phyloP scores from a whole-genome alignment of 2,888 invertebrate genomes.

The Agonopterix heracliana region DNA sequence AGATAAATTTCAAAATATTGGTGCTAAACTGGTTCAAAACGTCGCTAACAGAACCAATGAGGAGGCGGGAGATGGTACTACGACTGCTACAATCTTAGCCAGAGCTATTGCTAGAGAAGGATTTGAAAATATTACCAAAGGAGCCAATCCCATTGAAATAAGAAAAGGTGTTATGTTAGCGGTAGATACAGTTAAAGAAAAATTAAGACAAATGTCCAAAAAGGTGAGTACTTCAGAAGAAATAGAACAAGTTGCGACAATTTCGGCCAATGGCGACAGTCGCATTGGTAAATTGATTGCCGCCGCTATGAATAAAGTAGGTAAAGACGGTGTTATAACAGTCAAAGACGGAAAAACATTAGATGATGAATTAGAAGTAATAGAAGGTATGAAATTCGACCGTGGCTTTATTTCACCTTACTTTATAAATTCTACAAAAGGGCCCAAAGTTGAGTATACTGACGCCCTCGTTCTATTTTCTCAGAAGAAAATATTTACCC shows the following conservation, averaged over 20 bases:
- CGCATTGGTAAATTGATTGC: constrained; percentile 94
- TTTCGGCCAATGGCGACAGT: constrained; percentile 97
- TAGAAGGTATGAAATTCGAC: constrained; percentile 99
- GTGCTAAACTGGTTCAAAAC: constrained; percentile 97
- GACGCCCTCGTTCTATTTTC: constrained; percentile 94
- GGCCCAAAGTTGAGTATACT: constrained; percentile 97
- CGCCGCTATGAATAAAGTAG: constrained; percentile 96
- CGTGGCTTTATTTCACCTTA: constrained; percentile 99
- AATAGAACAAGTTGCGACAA: constrained; percentile 99
- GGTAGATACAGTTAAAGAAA: constrained; percentile 91
- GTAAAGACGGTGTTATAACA: constrained; percentile 98
- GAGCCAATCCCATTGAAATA: constrained; percentile 97
- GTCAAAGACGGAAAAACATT: constrained; percentile 99
- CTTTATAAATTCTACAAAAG: constrained; percentile 98
- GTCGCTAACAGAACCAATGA: constrained; percentile 99
- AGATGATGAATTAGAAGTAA: constrained; percentile 93
- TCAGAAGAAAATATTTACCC: constrained; percentile 97
- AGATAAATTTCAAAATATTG: constrained; percentile 99
- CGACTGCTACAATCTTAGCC: constrained; percentile 97
- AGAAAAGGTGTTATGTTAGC: constrained; percentile 93
- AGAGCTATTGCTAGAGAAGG: constrained; percentile 98
- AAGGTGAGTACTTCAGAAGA: constrained; percentile 96
- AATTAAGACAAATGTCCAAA: constrained; percentile 91
- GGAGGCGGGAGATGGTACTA: constrained; percentile 99
- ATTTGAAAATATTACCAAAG: constrained; percentile 97